A percentile compares a stretch with the other conserved stretches of the same genome.
phyloP scores from a whole-genome alignment of 2,113 vertebrate genomes.

The pig (Sus scrofa) region T2T-Sscrofa CM000817.6:146383501-146384000 shows the following conservation, averaged over 20 bases:
- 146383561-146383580: not conserved
- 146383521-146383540: not conserved
- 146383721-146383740: not conserved
- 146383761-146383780: not conserved
- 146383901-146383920: too few relatives aligned
- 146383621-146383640: not conserved
- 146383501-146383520: not conserved
- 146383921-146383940: too few relatives aligned
- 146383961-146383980: too few relatives aligned
- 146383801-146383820: not conserved
- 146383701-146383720: not conserved
- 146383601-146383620: not conserved
- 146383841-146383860: too few relatives aligned
- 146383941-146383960: too few relatives aligned
- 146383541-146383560: not conserved
- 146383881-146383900: too few relatives aligned
- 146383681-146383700: not conserved
- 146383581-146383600: not conserved
- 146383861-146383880: too few relatives aligned
- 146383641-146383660: not conserved
- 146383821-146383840: too few relatives aligned
- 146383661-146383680: not conserved
- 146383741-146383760: not conserved
- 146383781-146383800: not conserved
- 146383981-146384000: too few relatives aligned